Evolutionary conservation across 2,113 vertebrate species (phyloP).

Genomic region (Rhynchomys soricoides): DNA sequence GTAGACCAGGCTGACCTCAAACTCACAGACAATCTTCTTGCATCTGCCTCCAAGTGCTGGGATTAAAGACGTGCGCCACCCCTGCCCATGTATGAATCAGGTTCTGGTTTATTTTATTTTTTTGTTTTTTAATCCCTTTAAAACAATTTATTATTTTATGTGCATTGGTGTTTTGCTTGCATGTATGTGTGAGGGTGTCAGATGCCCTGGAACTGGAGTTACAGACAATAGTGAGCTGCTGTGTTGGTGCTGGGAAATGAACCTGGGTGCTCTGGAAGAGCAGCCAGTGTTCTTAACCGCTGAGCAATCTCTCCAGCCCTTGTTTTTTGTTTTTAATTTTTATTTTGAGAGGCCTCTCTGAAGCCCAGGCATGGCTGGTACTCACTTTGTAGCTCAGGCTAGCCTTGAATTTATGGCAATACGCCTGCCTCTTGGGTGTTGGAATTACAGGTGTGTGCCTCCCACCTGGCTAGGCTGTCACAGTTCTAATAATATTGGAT

Average conservation of each 20-base stretch:
- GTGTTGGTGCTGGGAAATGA: no score
- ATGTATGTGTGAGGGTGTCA: no score
- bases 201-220: no score
- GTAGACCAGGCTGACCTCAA: background rate
- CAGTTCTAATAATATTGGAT: slow-evolving; percentile 44
- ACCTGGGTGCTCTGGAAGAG: no score
- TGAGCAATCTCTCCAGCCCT: no score
- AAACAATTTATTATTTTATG: no score
- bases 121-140: no score
- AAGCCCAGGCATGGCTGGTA: background rate
- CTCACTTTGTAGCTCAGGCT: background rate
- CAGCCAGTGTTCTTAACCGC: no score
- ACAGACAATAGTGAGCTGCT: no score
- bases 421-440: background rate
- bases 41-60: background rate
- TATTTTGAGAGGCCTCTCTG: background rate
- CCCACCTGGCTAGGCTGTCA: background rate
- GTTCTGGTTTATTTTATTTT: no score
- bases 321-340: background rate
- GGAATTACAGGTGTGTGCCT: background rate
- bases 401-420: background rate
- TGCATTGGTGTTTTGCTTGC: no score
- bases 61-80: background rate
- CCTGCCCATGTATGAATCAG: background rate
- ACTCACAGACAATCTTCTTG: background rate